Evolutionary conservation across 2,113 vertebrate genomes (phyloP).

Genomic region (Thryonomys swinderianus): DNA sequence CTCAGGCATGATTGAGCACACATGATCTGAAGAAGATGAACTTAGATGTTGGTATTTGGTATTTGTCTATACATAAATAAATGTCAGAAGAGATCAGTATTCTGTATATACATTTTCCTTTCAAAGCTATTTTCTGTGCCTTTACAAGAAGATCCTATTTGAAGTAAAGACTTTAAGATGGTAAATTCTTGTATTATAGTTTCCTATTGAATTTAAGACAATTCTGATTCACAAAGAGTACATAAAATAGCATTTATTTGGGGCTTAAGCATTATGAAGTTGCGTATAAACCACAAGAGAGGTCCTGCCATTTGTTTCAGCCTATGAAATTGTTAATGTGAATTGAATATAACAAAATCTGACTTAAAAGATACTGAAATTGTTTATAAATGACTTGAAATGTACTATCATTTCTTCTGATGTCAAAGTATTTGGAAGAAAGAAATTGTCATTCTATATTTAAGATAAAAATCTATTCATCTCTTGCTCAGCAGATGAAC

Average conservation of each 20-base stretch:
- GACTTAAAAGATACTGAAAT: conserved; percentile 31
- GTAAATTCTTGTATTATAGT: conserved; percentile 19
- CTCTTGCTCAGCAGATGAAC: conserved; percentile 8
- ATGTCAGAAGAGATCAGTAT: background rate
- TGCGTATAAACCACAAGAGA: background rate
- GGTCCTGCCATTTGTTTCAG: background rate
- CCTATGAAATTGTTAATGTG: conserved; percentile 6
- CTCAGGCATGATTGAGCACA: background rate
- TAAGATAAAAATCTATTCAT: conserved; percentile 36
- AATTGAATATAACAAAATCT: conserved; percentile 7
- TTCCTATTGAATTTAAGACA: conserved; percentile 47
- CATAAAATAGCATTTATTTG: background rate
- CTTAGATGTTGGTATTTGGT: background rate
- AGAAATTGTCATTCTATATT: background rate
- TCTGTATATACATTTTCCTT: background rate
- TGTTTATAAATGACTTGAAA: conserved; percentile 27
- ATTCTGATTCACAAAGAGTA: background rate
- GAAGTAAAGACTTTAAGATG: background rate
- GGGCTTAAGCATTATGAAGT: conserved; percentile 29
- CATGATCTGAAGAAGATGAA: background rate
- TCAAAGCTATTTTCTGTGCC: background rate
- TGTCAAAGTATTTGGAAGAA: background rate
- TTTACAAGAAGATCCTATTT: conserved; percentile 48
- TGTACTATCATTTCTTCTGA: conserved; percentile 26
- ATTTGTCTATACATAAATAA: background rate